Base-by-base conservation (phyloP, 2,888 invertebrate genomes). In the Epinotia ramella region DNA sequence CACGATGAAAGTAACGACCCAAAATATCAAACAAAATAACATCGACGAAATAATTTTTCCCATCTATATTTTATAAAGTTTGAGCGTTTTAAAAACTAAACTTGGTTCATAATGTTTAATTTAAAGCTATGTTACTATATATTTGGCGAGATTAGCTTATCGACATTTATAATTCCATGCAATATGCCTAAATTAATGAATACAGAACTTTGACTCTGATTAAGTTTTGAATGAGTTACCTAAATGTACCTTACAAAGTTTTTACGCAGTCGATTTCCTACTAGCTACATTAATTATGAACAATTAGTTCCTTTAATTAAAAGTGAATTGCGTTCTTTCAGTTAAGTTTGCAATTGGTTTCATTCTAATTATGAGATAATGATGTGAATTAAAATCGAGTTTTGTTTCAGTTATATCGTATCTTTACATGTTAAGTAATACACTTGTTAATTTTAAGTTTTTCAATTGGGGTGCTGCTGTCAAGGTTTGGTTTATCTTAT, bases 301-400 rank as follows among this genome's bases (percentile, higher is more conserved):
- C 59, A 70, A 74, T 59, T 70, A 49, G 59, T 12, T 20, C 18
- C 53, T 4, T 53, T n/a, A 11, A 65, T 56, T 53, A 71, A 75
- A 75, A 75, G 65, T 65, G 9, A 46, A 44, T 24, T 53, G 70
- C 53, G 60, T 75, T 73, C 40, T 60, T 53, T 73, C 46, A 73
- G 46, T 56, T 63, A 20, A 11, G 62, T 53, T 70, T 53, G 60
- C 59, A 75, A 24, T 70, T 65, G 49, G 12, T 70, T 33, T 33
- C 57, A 66, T 59, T 53, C 70, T 33, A 71, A 56, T 60, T 71
- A 60, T 16, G 49, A 63, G 66, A 70, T 60, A 71, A 60, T 65
- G 49, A 59, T 69, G 70, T 70, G 57, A 70, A 65, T 66, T 66
- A 64, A 24, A 33, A 53, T 49, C n/a, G n/a, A 65, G 59, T 56